Base-by-base conservation (phyloP, 1,140 invertebrate genomes). In the Ceratosolen fusciceps region DNA sequence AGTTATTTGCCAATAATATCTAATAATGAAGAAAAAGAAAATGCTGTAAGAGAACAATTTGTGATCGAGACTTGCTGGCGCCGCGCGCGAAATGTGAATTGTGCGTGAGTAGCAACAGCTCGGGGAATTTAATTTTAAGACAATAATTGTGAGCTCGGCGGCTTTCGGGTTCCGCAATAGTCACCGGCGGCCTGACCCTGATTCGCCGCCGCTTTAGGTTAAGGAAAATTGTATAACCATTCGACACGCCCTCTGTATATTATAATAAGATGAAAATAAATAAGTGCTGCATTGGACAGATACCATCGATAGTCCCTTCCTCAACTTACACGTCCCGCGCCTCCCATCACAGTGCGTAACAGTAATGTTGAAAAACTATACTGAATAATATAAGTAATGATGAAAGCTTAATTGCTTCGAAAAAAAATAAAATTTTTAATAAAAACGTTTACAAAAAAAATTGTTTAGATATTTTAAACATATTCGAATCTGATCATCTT, bases 241-340 rank as follows among this genome's bases (percentile, higher is more conserved):
- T 67, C 24, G 82, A 82, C 70, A 72, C 54, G 29, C 83, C 58
- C 31, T n/a, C 65, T 21, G n/a, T 21, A 60, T 65, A 65, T 80
- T 74, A 21, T 58, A 81, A 21, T 75, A 26, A 68, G 67, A 34
- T 73, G 49, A 37, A 72, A 56, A 67, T 68, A 31, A 65, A 21
- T 34, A 67, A 80, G 88, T 80, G 89, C 90, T 0, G 84, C 89
- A n/a, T 79, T 89, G 31, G 88, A 90, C 71, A 87, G 88, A 77
- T 74, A 90, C 31, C 88, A 86, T 37, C 81, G 88, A 24, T 83
- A 83, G 43, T 82, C 83, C 65, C 76, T 85, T 74, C 83, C 83
- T 75, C n/a, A n/a, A n/a, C n/a, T n/a, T n/a, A n/a, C n/a, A n/a
- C n/a, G n/a, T n/a, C n/a, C n/a, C n/a, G n/a, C n/a, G n/a, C n/a